Percentiles rank a stretch among this genome's conserved stretches.
These are phyloP conservation scores for Stichodactyla helianthus DNA, from an alignment of 64 coral and sea anemone species.

Conservation along the genomic window DNA sequence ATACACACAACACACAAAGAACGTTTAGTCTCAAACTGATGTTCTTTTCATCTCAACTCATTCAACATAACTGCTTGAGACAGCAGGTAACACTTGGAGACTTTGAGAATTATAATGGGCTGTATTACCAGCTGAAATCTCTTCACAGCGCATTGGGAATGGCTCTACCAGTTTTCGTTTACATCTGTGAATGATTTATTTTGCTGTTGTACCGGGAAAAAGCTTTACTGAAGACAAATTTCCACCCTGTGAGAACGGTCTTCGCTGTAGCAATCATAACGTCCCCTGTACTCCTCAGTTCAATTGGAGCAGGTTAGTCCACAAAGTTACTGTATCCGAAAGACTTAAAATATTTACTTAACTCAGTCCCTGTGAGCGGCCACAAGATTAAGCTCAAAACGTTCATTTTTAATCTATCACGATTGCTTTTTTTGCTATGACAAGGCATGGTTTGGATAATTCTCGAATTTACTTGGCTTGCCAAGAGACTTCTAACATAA, in stretches of 20 bases:
- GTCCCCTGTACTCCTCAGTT: background rate
- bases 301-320: background rate
- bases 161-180: background rate
- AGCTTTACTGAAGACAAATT: background rate
- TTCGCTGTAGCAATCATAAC: background rate
- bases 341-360: too few relatives aligned
- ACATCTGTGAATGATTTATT: background rate
- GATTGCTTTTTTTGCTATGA: too few relatives aligned
- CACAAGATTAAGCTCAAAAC: too few relatives aligned
- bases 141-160: background rate
- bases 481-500: background rate
- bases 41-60: background rate
- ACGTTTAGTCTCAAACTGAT: background rate
- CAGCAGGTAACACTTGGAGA: background rate
- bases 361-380: too few relatives aligned
- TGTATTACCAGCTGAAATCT: background rate
- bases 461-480: too few relatives aligned
- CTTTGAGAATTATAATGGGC: background rate
- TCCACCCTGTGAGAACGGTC: background rate
- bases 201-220: background rate
- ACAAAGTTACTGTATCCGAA: too few relatives aligned
- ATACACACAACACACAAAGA: background rate
- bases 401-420: too few relatives aligned
- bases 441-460: too few relatives aligned
- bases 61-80: background rate